Base-by-base conservation (phyloP, 1,140 invertebrate genomes). In the Atta colombica region DNA sequence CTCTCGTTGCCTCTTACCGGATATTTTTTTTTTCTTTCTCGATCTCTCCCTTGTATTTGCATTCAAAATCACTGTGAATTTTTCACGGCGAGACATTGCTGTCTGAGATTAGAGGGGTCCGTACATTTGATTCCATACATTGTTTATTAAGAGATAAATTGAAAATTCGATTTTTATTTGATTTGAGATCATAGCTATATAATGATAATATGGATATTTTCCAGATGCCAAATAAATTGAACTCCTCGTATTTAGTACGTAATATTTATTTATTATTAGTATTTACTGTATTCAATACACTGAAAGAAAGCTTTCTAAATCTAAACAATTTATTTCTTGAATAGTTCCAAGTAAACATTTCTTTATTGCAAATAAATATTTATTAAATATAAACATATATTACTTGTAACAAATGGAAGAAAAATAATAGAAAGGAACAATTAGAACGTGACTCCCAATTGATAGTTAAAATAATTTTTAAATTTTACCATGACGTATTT, bases 41-140 rank as follows among this genome's bases (percentile, higher is more conserved):
- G 16, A 4, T 55, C 31, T 78, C 69, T 25, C 49, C 49, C 69
- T 18, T 31, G 18, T 61, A 61, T 84, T 84, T 84, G 69, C 80
- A 84, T 75, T 84, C 55, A 28, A 84, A 84, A 84, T 84, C 55
- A n/a, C 55, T 74, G 28, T 8, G 69, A 69, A 84, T 84, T 84
- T 61, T 74, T 60, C 55, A 51, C 14, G 14, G 6, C 45, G n/a
- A 39, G 53, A 25, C 68, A 14, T 74, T 45, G 39, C 80, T 61
- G 6, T 61, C 10, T 49, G 55, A 75, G 53, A 72, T 45, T 81
- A 75, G 28, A 58, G 4, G 39, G 39, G 5, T 55, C 49, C 28
- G 18, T 61, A 31, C 12, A 5, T 84, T 25, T 71, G 31, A 84
- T 31, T 39, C 12, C 49, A 25, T 28, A 35, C 39, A 53, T 63